Conservation (phyloP, 2,113 vertebrate genomes). For the Struthidea cinerea region DNA sequence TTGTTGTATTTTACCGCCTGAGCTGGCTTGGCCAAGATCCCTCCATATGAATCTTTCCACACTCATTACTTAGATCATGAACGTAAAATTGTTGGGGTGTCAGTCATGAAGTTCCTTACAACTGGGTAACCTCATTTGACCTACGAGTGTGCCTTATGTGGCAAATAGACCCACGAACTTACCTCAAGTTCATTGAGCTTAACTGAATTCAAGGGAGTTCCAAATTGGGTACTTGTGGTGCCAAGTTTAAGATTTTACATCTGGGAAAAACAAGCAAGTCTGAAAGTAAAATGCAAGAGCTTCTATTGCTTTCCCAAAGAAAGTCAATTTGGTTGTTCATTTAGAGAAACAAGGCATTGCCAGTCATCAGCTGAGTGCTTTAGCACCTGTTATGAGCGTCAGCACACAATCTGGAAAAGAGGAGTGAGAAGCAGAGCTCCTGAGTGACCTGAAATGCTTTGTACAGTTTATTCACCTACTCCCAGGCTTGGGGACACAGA, state of each 20-base stretch:
- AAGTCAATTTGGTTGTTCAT: neutral
- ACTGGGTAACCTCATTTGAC: rapidly evolving
- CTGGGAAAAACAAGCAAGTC: neutral
- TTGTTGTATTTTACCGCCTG: neutral
- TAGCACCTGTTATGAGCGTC: neutral
- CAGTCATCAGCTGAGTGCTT: neutral
- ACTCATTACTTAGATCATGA: too few species aligned
- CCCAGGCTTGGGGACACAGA: neutral
- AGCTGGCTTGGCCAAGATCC: neutral
- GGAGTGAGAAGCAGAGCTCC: neutral
- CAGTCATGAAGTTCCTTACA: neutral
- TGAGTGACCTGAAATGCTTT: neutral
- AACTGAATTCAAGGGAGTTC: neutral
- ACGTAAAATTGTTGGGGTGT: neutral
- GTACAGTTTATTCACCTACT: neutral
- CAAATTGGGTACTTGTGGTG: rapidly evolving
- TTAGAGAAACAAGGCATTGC: neutral
- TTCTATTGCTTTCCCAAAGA: neutral
- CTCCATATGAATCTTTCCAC: neutral
- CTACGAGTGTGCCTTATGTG: neutral
- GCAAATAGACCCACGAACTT: neutral
- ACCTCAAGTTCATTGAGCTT: neutral
- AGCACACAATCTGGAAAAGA: neutral
- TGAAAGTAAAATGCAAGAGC: neutral
- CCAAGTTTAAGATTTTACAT: neutral